Base-by-base conservation (phyloP, 1,140 invertebrate genomes). In the Hydropsyche tenuis region DNA sequence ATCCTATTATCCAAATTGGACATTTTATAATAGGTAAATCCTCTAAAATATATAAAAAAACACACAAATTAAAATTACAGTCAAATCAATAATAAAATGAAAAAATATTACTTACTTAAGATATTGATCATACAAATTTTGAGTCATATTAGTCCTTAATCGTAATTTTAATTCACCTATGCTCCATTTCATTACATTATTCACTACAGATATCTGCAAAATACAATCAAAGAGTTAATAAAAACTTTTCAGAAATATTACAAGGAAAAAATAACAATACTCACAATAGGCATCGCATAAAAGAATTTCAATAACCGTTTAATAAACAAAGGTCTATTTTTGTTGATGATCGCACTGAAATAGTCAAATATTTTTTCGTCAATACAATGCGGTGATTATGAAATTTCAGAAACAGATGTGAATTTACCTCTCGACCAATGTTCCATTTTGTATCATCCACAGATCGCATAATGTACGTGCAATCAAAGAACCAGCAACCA, bases 21-120 rank as follows among this genome's bases (percentile, higher is more conserved):
- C 90, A 99, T 96, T 87, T 97, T 94, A 83, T 99, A 99, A 83
- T 96, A 99, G 1, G 96, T 99, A 80, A 96, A 96, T 53, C 94
- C 94, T 79, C 93, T 95, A 85, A n/a, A 87, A 87, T 79, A 79
- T 12, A 25, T 18, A 69, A 69, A 51, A 37, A 48, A 25, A 69
- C 30, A 9, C n/a, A n/a, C 14, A 66, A 43, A 30, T 16, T 14
- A 27, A 3, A 30, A 1, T 1, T 1, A 65, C 27, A 6, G 27
- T 42, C 18, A 23, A 12, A 16, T 9, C 3, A 9, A 22, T 12
- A 0, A 60, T 25, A 60, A 25, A 25, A 60, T 11, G n/a, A n/a
- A n/a, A 60, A 4, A 37, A 37, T 2, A 79, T 69, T 74, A 90
- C 89, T 90, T 88, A 96, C 93, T 92, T 95, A 56, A 99, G 87